Evolutionary conservation across 2,113 vertebrate species (phyloP), one percentile per base, ranked within the genome.

Genomic region (Vulpes lagopus): DNA sequence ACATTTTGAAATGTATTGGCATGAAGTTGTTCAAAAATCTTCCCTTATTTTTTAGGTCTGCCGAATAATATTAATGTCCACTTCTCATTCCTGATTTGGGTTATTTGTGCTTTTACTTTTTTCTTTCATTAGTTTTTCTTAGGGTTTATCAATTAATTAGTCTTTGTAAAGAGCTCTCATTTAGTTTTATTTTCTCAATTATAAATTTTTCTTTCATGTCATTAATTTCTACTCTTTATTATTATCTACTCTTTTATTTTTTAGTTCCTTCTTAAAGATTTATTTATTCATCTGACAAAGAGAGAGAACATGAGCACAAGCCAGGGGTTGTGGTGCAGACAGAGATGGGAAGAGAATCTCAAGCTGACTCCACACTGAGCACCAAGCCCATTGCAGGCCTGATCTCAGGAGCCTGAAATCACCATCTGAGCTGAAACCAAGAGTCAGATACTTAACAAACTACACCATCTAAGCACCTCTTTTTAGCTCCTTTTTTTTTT

Each of bases 171-270:
- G 49, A 90, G 9, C n/a, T 55, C 27, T 57, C 16, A 49, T 86
- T 94, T 49, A 16, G 23, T 49, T 92, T 82, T 60, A n/a, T 64
- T 65, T 84, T 89, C 43, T 87, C 14, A 65, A 60, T 71, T 64
- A 64, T 17, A 17, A 57, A 55, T 51, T 67, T 83, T 67, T 82
- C 35, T 67, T 84, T 10, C 22, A 51, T 74, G 69, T 17, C 25
- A 92, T 32, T 86, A 32, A 91, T 94, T 67, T 94, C 49, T 81
- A 14, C 5, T 87, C 16, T 64, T 79, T 85, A 55, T 90, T 86
- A 73, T 30, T 57, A 30, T 8, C 10, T 80, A 91, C 6, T 7
- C 65, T 55, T 22, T 5, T 43, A 73, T 81, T 55, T 51, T 84
- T 53, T 60, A 38, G 19, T 90, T 85, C 12, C 8, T 73, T 71